Evolutionary conservation across 2,888 invertebrate species (phyloP).

Genomic region (Drosophila quinaria): DNA sequence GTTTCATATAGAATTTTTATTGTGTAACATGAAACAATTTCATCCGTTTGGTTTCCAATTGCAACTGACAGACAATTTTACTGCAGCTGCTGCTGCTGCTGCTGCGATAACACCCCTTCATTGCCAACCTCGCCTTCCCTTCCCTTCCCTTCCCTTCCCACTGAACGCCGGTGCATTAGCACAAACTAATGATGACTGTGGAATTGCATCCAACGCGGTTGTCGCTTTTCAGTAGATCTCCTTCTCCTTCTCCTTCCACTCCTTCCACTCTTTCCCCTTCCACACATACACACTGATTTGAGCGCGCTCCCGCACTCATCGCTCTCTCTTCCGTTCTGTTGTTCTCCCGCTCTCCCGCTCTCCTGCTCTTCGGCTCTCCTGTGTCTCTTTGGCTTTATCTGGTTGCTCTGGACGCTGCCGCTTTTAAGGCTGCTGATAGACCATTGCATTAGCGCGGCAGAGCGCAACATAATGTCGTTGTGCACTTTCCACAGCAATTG

Average conservation of each 20-base stretch:
- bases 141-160: neutral
- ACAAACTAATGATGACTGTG: conserved; percentile 70
- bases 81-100: conserved; percentile 50
- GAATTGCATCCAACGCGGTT: conserved; percentile 61
- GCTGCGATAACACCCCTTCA: conserved; percentile 49
- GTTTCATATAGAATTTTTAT: conserved; percentile 77
- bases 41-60: conserved; percentile 71
- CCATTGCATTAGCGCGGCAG: conserved; percentile 75
- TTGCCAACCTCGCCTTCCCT: conserved; percentile 3
- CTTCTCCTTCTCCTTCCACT: neutral
- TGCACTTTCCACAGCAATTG: conserved; percentile 73
- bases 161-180: conserved; percentile 68
- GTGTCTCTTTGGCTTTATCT: conserved; percentile 40
- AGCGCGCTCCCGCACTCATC: neutral
- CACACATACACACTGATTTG: neutral
- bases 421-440: conserved; percentile 62
- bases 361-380: neutral
- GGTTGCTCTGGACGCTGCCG: conserved; percentile 56
- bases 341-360: neutral
- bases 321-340: neutral
- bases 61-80: conserved; percentile 71
- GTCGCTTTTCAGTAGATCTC: conserved; percentile 42
- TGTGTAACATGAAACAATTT: conserved; percentile 74
- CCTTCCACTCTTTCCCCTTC: neutral
- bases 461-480: conserved; percentile 76